phyloP scores from a whole-genome alignment of 2,797 vertebrate species.

The Allobates femoralis region DNA sequence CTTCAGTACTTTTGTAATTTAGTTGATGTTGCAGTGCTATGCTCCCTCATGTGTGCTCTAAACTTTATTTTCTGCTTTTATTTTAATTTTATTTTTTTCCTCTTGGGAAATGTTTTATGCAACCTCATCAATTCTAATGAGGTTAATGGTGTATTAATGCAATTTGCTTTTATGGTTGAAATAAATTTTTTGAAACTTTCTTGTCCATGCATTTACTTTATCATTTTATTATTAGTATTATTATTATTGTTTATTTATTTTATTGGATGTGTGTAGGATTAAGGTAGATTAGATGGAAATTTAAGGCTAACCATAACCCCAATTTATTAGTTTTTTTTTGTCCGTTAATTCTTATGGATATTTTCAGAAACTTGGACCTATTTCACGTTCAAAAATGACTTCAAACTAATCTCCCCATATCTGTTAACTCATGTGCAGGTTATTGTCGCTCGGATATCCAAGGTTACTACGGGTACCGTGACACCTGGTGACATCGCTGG shows the following conservation, averaged over 20 bases:
- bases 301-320: no score
- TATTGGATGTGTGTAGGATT: not conserved
- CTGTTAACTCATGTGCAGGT: no score
- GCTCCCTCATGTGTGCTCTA: constrained; percentile 73
- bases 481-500: no score
- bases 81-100: constrained; percentile 64
- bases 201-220: constrained; percentile 81
- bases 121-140: constrained; percentile 73
- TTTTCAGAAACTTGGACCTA: no score
- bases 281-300: not conserved
- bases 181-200: constrained; percentile 80
- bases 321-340: no score
- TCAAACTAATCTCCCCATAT: no score
- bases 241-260: constrained; percentile 6
- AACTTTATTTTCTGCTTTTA: constrained; percentile 70
- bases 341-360: no score
- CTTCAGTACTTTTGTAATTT: not conserved
- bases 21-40: constrained; percentile 70
- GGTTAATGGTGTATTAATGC: constrained; percentile 76
- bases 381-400: no score
- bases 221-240: not conserved
- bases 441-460: no score
- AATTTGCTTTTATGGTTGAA: constrained; percentile 76
- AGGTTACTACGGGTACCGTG: no score
- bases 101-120: constrained; percentile 72